Evolutionary conservation across 2,888 invertebrate species (phyloP), one percentile per base, ranked within the genome.

Genomic region (Frankliniella intonsa): DNA sequence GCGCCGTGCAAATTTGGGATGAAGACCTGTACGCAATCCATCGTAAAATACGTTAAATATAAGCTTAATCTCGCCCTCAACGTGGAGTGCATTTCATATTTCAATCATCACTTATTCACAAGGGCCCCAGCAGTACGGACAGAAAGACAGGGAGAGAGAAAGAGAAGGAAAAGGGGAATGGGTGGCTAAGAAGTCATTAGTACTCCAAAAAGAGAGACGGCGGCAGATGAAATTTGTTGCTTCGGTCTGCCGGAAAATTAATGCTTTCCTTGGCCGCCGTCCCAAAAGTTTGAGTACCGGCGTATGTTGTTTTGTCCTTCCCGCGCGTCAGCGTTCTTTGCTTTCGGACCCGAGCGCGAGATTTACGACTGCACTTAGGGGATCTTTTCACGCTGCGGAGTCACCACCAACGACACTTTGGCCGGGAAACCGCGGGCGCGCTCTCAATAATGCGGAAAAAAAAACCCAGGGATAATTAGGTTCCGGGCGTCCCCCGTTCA

Each of bases 171-270:
- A 14, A 17, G 17, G 2, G 62, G 62, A 62, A 17, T 7, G 62
- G n/a, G 62, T 12, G 69, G 22, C 69, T 22, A 69, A 69, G 69
- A 25, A 76, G 69, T 76, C 69, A 76, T 76, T 76, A 76, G 69
- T 76, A 76, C 69, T 76, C 25, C 22, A 76, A 76, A 69, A 76
- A 76, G 69, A 12, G 69, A 22, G 69, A 76, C 69, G 25, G 25
- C 69, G 69, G 69, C 69, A 12, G 69, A 76, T 76, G 69, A 25
- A 76, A 76, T 76, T 76, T 76, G 69, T 76, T 76, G 69, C 69
- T 76, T 76, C 69, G 69, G 69, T 76, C 69, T 76, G 69, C 69
- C 69, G 69, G 69, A 76, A 76, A 76, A 76, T 76, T 76, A 76
- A 76, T 76, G 69, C 69, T 76, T 76, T 22, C 25, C 69, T 76